These are phyloP conservation scores for Drosophila koepferae DNA, from an alignment of 2,888 invertebrate genomes.

Conservation along the genomic window DNA sequence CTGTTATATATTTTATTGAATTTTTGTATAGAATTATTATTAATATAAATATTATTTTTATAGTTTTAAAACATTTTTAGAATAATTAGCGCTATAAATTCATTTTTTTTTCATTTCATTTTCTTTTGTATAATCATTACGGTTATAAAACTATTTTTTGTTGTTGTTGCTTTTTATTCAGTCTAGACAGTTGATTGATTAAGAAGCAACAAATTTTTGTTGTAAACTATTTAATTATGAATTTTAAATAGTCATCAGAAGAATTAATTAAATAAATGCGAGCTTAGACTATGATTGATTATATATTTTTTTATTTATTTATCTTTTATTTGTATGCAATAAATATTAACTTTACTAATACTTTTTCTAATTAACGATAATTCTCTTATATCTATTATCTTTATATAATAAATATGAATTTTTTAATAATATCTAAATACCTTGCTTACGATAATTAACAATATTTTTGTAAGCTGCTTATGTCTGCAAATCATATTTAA, in stretches of 20 bases:
- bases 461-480: neutral
- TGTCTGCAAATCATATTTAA: slow-evolving; percentile 4
- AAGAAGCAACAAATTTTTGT: neutral
- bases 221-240: neutral
- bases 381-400: neutral
- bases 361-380: neutral
- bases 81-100: neutral
- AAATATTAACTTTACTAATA: neutral
- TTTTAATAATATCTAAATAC: neutral
- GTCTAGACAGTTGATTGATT: slow-evolving; percentile 6
- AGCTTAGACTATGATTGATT: no score
- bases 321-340: neutral
- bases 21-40: no score
- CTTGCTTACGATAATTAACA: neutral
- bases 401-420: neutral
- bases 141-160: no score
- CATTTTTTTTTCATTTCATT: neutral
- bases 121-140: neutral
- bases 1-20: neutral
- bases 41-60: neutral
- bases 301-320: neutral
- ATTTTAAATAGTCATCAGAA: neutral
- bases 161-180: neutral
- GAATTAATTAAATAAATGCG: neutral
- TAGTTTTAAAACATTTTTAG: no score